Evolutionary conservation across 2,797 vertebrate species (phyloP).

Genomic region (Acrossocheilus wenchowensis): DNA sequence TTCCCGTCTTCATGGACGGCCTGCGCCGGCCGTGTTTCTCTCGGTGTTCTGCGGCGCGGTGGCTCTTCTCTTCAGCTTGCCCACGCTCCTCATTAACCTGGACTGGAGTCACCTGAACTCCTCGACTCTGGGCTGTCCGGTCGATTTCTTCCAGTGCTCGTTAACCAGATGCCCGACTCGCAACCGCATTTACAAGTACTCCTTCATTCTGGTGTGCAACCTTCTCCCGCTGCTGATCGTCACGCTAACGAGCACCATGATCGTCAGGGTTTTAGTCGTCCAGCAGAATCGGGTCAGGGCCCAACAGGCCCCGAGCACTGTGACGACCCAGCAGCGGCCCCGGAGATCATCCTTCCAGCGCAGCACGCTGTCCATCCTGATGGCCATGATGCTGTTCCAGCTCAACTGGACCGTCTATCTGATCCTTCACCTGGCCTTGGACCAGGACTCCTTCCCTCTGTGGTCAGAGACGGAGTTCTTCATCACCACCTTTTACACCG

Average conservation of each 20-base stretch:
- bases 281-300: slow-evolving; percentile 61
- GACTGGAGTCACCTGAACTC: neutral
- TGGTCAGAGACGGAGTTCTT: slow-evolving; percentile 76
- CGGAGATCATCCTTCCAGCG: slow-evolving; percentile 55
- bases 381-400: slow-evolving; percentile 78
- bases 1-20: slow-evolving; percentile 71
- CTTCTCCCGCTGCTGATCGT: slow-evolving; percentile 75
- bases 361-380: slow-evolving; percentile 70
- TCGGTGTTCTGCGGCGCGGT: slow-evolving; percentile 60
- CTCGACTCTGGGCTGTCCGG: slow-evolving; percentile 64
- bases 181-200: slow-evolving; percentile 71
- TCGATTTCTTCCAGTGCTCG: slow-evolving; percentile 73
- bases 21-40: slow-evolving; percentile 58
- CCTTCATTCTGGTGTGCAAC: slow-evolving; percentile 67
- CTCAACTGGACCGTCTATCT: slow-evolving; percentile 76
- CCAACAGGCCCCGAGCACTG: slow-evolving; percentile 25
- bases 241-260: slow-evolving; percentile 70
- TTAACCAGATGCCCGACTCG: slow-evolving; percentile 58
- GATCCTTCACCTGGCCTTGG: slow-evolving; percentile 67
- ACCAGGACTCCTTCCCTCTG: slow-evolving; percentile 33
- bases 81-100: slow-evolving; percentile 61
- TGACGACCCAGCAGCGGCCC: slow-evolving; percentile 30
- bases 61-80: slow-evolving; percentile 62
- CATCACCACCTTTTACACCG: slow-evolving; percentile 72
- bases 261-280: slow-evolving; percentile 67